Base-by-base conservation (phyloP, 2,888 invertebrate species). In the Dynastes tityus region DNA sequence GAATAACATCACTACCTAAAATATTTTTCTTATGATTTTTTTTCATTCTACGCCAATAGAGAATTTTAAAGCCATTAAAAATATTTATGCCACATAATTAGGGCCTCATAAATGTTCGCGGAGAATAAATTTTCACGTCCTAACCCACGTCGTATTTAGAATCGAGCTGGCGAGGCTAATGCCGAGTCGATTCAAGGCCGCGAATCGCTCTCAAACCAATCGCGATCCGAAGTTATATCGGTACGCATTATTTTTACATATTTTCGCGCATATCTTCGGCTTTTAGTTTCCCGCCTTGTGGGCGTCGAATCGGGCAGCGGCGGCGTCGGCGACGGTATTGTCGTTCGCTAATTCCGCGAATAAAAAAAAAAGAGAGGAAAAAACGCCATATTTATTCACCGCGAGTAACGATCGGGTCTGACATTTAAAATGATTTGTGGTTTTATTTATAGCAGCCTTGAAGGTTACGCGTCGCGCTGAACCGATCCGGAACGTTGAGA, bases 341-440 rank as follows among this genome's bases (percentile, higher is more conserved):
- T 61, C 40, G 16, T 32, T 63, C 29, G 55, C 45, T 11, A 58
- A 58, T 73, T 58, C 40, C 3, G 49, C 73, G 61, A 71, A 61
- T 45, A 45, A 45, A 40, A n/a, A 16, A 22, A 9, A 2, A 11
- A 16, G 68, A 27, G 27, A 49, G 29, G 51, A 68, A 51, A 68
- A 51, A 51, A 29, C 68, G 51, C 51, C 51, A 51, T 73, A 61
- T 61, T 74, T 74, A 74, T 74, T 74, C 73, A 61, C 55, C 22
- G 76, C 76, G 63, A 53, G 53, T 64, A 64, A 65, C 78, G 71
- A 71, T 78, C 65, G 22, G 64, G 68, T 82, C 82, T 82, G 84
- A 83, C 82, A 83, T 84, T 84, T 83, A 79, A 80, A 81, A 82
- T 83, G 83, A 82, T 81, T 83, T 83, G 83, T 81, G 82, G 83